Base-by-base conservation (phyloP, 1,140 invertebrate genomes). In the Marisa cornuarietis region DNA sequence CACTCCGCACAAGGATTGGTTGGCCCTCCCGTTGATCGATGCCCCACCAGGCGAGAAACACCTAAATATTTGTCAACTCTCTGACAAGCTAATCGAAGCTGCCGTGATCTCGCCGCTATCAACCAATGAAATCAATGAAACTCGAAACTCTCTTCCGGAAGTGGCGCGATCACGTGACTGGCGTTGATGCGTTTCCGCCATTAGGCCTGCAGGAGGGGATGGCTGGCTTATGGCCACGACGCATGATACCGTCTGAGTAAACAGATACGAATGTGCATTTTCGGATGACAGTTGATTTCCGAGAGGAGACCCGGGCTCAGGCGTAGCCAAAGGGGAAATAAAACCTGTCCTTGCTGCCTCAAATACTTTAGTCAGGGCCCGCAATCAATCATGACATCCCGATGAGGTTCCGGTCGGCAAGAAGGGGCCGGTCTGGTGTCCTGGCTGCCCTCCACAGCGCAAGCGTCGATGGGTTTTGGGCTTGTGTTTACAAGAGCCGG, bases 41-140 rank as follows among this genome's bases (percentile, higher is more conserved):
- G 66, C 52, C 51, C 58, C 52, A n/a, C 49, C 74, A 71, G 73
- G 79, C 74, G 66, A 71, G 74, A 68, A 80, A 80, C 79, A 76
- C 74, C 79, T 76, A 80, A 80, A 80, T 80, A 80, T 80, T 80
- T 80, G 79, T 80, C 79, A 80, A 71, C 79, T 63, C 24, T 68
- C 52, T 77, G 79, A 80, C 79, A 80, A 63, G 68, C 73, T 80
- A 80, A 80, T 80, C 79, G 79, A 62, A 68, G 79, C 73, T 54
- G 51, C 73, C 62, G 73, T 73, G 74, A 80, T 74, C 79, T 61
- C 42, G 54, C 54, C 76, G 65, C 76, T 77, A 77, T 77, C 76
- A 71, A 76, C 65, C 73, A 71, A 76, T 52, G 66, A 58, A 72
- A 80, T 76, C 66, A 66, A 75, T 80, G 74, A 80, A 80, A 80